Evolutionary conservation across 1,140 invertebrate genomes (phyloP), one percentile per base, ranked within the genome.

Genomic region (Penaeus japonicus): DNA sequence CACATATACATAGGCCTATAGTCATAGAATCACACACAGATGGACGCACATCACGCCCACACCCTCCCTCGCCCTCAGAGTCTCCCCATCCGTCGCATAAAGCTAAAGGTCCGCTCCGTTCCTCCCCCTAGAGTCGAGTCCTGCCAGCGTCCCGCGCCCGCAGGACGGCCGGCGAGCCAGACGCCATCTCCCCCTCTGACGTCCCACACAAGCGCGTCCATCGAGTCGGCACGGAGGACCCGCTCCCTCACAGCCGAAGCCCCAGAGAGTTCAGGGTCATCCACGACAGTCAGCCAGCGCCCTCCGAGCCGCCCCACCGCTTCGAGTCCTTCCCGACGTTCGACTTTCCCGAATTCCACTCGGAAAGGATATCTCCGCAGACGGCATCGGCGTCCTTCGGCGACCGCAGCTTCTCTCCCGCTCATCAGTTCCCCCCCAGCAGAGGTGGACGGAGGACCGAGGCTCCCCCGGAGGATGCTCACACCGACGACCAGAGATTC

Each of bases 401-500:
- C 20, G 17, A 62, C 84, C 53, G 15, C 54, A 24, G 20, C 54
- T 22, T 55, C 57, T 24, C 22, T 35, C 22, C 22, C 20, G 30
- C 59, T 47, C 32, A 70, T 65, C 47, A 24, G 82, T 59, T 17
- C 59, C 89, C 24, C 17, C 35, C 55, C 57, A 84, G 20, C 62
- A 75, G 39, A 85, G 39, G 55, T 2, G 47, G 24, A 47, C 80
- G 82, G 30, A 62, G 80, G 57, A 59, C 80, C n/a, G 59, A 57
- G 22, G 53, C 65, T 55, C 86, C 78, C 20, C 78, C 55, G 17
- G 77, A 81, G 10, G 83, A 85, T 20, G 75, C 82, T 20, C 75
- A 86, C 30, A 47, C 89, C n/a, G 87, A 90, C 5, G 59, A 84
- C 59, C 89, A 90, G 81, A 89, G 89, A n/a, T 89, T 89, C 78